phyloP scores from a whole-genome alignment of 2,888 invertebrate species.

The Cataglyphis albicans region DNA sequence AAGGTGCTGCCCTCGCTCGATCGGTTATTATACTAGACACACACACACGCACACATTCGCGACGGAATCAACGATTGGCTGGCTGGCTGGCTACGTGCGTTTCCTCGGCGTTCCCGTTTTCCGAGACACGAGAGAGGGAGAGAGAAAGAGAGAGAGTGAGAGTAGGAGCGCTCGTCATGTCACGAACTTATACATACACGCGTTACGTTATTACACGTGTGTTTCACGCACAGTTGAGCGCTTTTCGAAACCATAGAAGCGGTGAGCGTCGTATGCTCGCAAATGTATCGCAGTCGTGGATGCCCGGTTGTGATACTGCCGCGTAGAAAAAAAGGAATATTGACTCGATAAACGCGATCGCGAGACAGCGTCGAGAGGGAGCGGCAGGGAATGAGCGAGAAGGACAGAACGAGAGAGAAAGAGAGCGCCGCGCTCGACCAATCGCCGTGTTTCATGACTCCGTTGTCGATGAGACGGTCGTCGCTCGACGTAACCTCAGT shows the following conservation, averaged over 20 bases:
- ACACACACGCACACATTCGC: slow-evolving; percentile 27
- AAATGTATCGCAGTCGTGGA: slow-evolving; percentile 12
- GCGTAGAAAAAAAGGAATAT: slow-evolving; percentile 31
- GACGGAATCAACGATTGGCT: slow-evolving; percentile 65
- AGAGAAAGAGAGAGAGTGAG: neutral
- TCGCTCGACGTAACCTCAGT: slow-evolving; percentile 59
- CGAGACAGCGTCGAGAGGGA: neutral
- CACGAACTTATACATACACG: slow-evolving; percentile 23
- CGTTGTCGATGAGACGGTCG: slow-evolving; percentile 68
- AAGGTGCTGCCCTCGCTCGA: slow-evolving; percentile 81
- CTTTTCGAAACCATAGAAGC: slow-evolving; percentile 13
- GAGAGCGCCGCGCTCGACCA: slow-evolving; percentile 30
- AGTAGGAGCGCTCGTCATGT: slow-evolving; percentile 64
- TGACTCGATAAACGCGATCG: slow-evolving; percentile 31
- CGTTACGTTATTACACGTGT: slow-evolving; percentile 51
- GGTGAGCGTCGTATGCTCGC: neutral
- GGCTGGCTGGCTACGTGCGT: slow-evolving; percentile 67
- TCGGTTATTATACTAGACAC: slow-evolving; percentile 74
- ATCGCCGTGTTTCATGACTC: slow-evolving; percentile 52
- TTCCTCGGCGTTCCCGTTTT: slow-evolving; percentile 77
- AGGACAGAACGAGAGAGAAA: neutral
- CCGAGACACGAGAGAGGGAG: slow-evolving; percentile 44
- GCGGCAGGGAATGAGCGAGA: neutral
- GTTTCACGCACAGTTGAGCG: slow-evolving; percentile 9
- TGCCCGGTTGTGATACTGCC: slow-evolving; percentile 16